Evolutionary conservation across 2,797 vertebrate species (phyloP).

Genomic region (Xenops minutus): DNA sequence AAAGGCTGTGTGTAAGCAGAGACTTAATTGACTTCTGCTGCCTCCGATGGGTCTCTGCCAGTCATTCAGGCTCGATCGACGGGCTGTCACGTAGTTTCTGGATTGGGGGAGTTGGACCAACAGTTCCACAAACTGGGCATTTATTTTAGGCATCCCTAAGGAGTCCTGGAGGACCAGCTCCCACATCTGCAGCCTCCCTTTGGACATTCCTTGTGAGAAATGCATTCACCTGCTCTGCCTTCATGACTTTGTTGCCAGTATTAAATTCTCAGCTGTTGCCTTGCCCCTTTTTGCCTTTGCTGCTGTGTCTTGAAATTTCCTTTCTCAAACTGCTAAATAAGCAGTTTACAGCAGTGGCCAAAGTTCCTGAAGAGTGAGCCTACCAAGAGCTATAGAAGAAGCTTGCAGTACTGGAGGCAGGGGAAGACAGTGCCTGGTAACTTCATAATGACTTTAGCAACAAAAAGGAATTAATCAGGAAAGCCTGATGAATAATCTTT

Average conservation of each 20-base stretch:
- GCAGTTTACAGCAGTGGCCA: not conserved
- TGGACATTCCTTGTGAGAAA: not conserved
- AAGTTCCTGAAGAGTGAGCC: not conserved
- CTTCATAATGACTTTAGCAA: not conserved
- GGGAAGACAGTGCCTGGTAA: not conserved
- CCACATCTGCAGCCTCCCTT: not conserved
- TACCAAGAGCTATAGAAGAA: not conserved
- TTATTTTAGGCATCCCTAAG: conserved; percentile 11
- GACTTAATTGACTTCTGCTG: conserved; percentile 86
- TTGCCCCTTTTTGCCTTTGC: not conserved
- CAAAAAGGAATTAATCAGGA: not conserved
- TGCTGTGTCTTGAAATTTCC: not conserved
- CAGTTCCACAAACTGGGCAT: not conserved
- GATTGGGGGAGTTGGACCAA: not conserved
- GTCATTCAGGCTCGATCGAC: conserved; percentile 77
- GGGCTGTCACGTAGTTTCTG: conserved; percentile 59
- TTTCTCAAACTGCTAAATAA: not conserved
- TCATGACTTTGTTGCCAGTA: not conserved
- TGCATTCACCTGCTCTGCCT: not conserved
- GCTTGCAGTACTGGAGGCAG: not conserved
- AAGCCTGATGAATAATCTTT: not conserved
- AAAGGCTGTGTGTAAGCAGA: conserved; percentile 74
- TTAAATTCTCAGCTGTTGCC: not conserved
- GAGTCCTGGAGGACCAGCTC: not conserved
- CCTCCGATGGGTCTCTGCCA: conserved; percentile 76